Evolutionary conservation across 2,113 vertebrate species (phyloP), one percentile per base, ranked within the genome.

Genomic region (Tringa solitaria): DNA sequence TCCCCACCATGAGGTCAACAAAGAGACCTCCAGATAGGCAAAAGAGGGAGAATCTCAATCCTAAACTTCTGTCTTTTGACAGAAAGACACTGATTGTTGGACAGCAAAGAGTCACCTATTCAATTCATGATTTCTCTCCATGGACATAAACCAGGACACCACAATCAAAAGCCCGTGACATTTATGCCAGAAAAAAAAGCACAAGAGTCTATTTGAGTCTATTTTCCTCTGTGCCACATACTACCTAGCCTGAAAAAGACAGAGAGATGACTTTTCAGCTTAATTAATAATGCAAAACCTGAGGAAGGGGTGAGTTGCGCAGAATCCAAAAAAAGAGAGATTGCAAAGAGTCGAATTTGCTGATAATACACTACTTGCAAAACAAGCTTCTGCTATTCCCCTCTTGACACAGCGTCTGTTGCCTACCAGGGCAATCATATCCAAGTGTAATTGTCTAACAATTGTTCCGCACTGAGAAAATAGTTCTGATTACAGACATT

Each of bases 401-500:
- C 96, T 97, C 95, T 91, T 95, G 97, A 97, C 93, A 95, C 87
- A 17, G 53, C 0, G 6, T 81, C 96, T 95, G 96, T 96, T 98
- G 97, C 97, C 97, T 97, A 97, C 85, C 63, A 95, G 92, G 93
- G 97, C 97, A 97, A 98, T 98, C 97, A 95, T 90, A 98, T 91
- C 96, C 97, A 84, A 95, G 89, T 93, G 87, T 98, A 98, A 98
- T 98, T 98, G 98, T 97, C 97, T 97, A 97, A 98, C 97, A 98
- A 97, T 98, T 98, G 97, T 98, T 98, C 96, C 1, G 9, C 96
- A 94, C 94, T 95, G 98, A 98, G 98, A 97, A 98, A 98, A 97
- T 97, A 97, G 96, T 98, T 97, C 98, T 98, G 97, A 98, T 98
- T 98, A 98, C 94, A 97, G 98, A 98, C 97, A 98, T 98, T 98